Evolutionary conservation across 2,797 vertebrate species (phyloP), one percentile per base, ranked within the genome.

Genomic region (Sebastes taczanowskii): DNA sequence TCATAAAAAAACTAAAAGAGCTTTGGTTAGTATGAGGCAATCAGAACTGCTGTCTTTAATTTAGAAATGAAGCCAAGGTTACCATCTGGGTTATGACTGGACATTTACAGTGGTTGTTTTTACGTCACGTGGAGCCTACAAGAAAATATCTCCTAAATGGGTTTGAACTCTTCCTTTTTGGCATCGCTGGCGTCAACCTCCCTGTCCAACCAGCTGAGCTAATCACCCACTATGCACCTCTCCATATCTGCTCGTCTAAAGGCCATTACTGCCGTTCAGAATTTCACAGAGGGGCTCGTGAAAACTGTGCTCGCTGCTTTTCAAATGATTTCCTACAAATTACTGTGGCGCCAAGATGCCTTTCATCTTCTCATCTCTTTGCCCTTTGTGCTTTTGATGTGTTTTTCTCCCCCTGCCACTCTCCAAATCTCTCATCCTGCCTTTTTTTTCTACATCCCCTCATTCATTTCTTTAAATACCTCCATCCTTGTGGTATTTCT

Each of bases 321-420:
- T 84, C 84, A 89, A 70, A 85, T 72, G 42, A 88, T 83, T 91
- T 88, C 67, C 71, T 83, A 85, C 86, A 91, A 88, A 87, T 91
- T 83, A 62, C 83, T 53, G 53, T 75, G 64, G 75, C 59, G 55
- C 83, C 79, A 77, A 64, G 71, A 83, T 78, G 80, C 27, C 82
- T 86, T 92, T 91, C 85, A 88, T 90, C 80, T 71, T 71, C 46
- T 52, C 56, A 78, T 86, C 84, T 77, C 65, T 81, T 88, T 88
- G 83, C 80, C 75, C 86, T 89, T 53, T 82, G 59, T 78, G 78
- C 73, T 83, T 27, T 79, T 76, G 56, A 65, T 81, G 66, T 77
- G 49, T 71, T 71, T 79, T 78, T 68, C 69, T 65, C 60, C 60
- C 22, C 18, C 56, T 64, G 64, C 71, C 69, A 65, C 71, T 78